Evolutionary conservation across 2,797 vertebrate genomes (phyloP).

Genomic region (Tapirus indicus): DNA sequence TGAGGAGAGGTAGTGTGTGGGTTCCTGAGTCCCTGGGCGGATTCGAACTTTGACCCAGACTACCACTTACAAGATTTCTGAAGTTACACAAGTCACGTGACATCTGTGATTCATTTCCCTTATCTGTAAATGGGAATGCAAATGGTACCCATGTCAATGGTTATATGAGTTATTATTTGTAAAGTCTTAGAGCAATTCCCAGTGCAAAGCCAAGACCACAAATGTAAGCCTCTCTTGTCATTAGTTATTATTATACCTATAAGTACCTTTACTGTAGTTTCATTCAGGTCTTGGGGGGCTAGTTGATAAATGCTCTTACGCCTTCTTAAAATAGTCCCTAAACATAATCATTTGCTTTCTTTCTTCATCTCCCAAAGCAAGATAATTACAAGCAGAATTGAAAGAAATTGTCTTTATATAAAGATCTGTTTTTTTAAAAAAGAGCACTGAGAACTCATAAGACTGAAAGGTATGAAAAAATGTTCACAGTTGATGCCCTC

Average conservation of each 20-base stretch:
- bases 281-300: too few species aligned
- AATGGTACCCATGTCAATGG: not conserved
- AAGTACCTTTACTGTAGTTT: not conserved
- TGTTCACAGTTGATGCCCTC: too few species aligned
- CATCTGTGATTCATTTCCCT: not conserved
- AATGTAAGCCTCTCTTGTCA: fast-evolving
- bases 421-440: not conserved
- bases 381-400: not conserved
- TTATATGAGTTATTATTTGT: not conserved
- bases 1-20: fast-evolving
- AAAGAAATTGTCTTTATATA: not conserved
- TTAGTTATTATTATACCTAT: not conserved
- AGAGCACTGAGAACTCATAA: not conserved
- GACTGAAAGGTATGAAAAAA: not conserved
- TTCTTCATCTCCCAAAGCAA: not conserved
- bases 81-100: not conserved
- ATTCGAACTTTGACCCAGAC: too few species aligned
- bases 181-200: not conserved
- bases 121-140: not conserved
- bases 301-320: not conserved
- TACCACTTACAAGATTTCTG: not conserved
- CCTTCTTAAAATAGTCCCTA: not conserved
- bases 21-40: not conserved
- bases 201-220: not conserved
- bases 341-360: not conserved